Evolutionary conservation across 2,888 invertebrate genomes (phyloP).

Genomic region (Nymphalis urticae): DNA sequence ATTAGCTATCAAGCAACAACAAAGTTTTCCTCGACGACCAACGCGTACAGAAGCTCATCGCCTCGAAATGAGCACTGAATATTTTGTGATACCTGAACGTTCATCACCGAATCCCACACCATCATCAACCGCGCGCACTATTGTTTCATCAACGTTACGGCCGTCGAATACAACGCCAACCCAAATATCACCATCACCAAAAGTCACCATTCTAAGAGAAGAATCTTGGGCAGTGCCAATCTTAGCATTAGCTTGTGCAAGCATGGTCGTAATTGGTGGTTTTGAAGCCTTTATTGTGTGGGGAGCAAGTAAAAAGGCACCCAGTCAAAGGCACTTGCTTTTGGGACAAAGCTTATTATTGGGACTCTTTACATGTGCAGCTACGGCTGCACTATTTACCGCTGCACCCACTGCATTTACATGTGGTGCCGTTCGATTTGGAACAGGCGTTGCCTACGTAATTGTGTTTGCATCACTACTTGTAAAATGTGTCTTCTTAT

Average conservation of each 20-base stretch:
- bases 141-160: conserved; percentile 51
- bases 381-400: conserved; percentile 89
- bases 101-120: conserved; percentile 54
- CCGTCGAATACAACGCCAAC: conserved; percentile 52
- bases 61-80: conserved; percentile 92
- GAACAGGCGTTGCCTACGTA: conserved; percentile 90
- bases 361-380: conserved; percentile 91
- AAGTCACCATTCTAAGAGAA: conserved; percentile 79
- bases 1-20: conserved; percentile 50
- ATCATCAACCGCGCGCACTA: conserved; percentile 61
- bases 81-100: conserved; percentile 87
- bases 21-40: conserved; percentile 58
- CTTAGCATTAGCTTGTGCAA: conserved; percentile 90
- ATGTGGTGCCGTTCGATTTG: conserved; percentile 91
- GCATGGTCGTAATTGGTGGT: conserved; percentile 91
- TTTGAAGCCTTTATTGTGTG: conserved; percentile 95
- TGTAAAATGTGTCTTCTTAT: conserved; percentile 96
- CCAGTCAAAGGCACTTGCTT: conserved; percentile 91
- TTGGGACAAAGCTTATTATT: conserved; percentile 92
- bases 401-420: conserved; percentile 89
- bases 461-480: conserved; percentile 94
- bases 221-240: conserved; percentile 96
- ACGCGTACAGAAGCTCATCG: conserved; percentile 77
- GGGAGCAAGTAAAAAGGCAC: conserved; percentile 88
- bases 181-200: conserved; percentile 49